A percentile compares a stretch with the other conserved stretches of the same genome.
Evolutionary conservation across 2,797 vertebrate species (phyloP).

Genomic region (Gymnopithys bicolor): DNA sequence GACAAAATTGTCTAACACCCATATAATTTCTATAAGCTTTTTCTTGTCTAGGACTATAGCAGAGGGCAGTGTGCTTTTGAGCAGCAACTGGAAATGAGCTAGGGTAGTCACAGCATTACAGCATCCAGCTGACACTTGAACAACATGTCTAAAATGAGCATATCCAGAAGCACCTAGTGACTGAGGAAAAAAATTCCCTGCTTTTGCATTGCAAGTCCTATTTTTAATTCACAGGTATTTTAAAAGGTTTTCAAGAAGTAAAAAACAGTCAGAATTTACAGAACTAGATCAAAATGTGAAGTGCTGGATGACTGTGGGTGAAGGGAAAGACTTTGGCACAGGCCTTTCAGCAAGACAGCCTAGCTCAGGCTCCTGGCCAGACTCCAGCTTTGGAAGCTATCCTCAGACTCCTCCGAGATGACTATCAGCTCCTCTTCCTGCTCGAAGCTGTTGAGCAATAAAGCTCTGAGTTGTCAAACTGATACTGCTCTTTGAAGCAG

Average conservation of each 20-base stretch:
- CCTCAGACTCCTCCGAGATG: slow-evolving; percentile 14
- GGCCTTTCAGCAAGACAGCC: neutral
- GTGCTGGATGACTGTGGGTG: neutral
- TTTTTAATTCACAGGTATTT: slow-evolving; percentile 4
- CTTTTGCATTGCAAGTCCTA: neutral
- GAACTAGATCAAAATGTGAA: neutral
- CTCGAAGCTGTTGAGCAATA: slow-evolving; percentile 48
- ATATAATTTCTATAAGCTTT: neutral
- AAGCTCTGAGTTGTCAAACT: slow-evolving; percentile 43
- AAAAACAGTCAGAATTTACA: neutral
- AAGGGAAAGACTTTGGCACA: slow-evolving; percentile 7
- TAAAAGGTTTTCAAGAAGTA: neutral
- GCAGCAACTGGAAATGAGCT: neutral
- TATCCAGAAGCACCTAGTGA: slow-evolving; percentile 1
- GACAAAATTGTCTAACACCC: neutral
- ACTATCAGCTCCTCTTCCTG: slow-evolving; percentile 23
- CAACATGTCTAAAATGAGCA: neutral
- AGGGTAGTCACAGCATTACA: neutral
- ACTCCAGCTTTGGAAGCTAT: slow-evolving; percentile 33
- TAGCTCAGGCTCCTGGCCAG: slow-evolving; percentile 5
- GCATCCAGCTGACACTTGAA: neutral
- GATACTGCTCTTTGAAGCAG: slow-evolving; percentile 39
- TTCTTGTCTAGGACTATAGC: neutral
- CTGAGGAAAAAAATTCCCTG: neutral
- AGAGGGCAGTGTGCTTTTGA: neutral